Evolutionary conservation across 1,140 invertebrate genomes (phyloP).

Genomic region (Amyelois transitella): DNA sequence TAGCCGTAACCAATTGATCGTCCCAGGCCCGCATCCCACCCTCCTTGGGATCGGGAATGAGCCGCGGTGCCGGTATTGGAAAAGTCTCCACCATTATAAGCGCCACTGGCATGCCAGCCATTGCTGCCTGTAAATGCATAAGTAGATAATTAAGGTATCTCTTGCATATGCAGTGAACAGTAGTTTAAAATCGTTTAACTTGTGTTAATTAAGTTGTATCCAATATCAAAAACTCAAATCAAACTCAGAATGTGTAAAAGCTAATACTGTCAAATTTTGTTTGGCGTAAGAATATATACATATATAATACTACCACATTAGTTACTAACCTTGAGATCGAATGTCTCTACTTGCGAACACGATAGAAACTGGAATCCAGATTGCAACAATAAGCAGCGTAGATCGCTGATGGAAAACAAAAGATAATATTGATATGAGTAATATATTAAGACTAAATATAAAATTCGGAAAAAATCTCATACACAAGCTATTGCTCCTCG

Average conservation of each 20-base stretch:
- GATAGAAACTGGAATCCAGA: neutral
- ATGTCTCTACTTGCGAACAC: neutral
- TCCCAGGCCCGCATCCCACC: slow-evolving; percentile 5
- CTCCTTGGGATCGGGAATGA: slow-evolving; percentile 3
- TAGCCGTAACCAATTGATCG: neutral
- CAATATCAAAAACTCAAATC: neutral
- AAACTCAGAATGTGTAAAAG: no score
- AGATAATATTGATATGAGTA: neutral
- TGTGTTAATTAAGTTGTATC: neutral
- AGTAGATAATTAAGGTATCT: neutral
- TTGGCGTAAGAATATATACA: no score
- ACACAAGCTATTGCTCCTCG: no score
- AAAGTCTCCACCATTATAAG: neutral
- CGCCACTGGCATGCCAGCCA: slow-evolving; percentile 14
- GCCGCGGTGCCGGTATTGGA: slow-evolving; percentile 3
- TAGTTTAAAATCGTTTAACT: neutral
- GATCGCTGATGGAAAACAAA: neutral
- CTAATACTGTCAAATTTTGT: no score
- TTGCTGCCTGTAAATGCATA: slow-evolving; percentile 7
- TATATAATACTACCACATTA: neutral
- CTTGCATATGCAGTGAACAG: neutral
- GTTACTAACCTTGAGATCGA: neutral
- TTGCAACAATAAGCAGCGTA: neutral
- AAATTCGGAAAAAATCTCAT: no score
- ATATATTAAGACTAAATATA: no score